Evolutionary conservation across 2,888 invertebrate genomes (phyloP).

Genomic region (Prosapia bicincta): DNA sequence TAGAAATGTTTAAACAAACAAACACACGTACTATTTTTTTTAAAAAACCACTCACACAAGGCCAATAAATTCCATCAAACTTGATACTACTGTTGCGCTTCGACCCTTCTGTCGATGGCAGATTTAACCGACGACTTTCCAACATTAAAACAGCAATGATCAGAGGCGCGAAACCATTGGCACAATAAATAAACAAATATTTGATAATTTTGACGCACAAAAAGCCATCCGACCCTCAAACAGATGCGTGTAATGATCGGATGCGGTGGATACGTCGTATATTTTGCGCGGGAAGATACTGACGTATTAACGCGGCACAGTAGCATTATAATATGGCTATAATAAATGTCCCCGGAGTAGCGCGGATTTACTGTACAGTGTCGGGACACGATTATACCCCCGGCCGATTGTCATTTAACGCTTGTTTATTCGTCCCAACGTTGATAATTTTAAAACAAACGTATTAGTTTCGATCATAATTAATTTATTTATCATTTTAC

Average conservation of each 20-base stretch:
- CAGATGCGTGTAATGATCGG: background rate
- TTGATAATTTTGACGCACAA: background rate
- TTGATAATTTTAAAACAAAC: background rate
- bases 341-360: background rate
- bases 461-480: background rate
- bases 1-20: no score
- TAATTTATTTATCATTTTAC: background rate
- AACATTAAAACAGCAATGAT: background rate
- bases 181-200: constrained; percentile 2
- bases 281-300: background rate
- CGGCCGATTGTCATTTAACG: background rate
- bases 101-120: background rate
- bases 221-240: background rate
- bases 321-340: background rate
- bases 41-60: no score
- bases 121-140: background rate
- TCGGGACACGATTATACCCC: background rate
- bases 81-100: no score
- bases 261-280: background rate
- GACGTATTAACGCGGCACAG: background rate
- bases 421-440: background rate
- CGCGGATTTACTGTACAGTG: background rate
- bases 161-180: background rate
- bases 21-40: no score
- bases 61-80: no score